Conservation (phyloP, 2,797 vertebrate species). For the Podargus strigoides region DNA sequence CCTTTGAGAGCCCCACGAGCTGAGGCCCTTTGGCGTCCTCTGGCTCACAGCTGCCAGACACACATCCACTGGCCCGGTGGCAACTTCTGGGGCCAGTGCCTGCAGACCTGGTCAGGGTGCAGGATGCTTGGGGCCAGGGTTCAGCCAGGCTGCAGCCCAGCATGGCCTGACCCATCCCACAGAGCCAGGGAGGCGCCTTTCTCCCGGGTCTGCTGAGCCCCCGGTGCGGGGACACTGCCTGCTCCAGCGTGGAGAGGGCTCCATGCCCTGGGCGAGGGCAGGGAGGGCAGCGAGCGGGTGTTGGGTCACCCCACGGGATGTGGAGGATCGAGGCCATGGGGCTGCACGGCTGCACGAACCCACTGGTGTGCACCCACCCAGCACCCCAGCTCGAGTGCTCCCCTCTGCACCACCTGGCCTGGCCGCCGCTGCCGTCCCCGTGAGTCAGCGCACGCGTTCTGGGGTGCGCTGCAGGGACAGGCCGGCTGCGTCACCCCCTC, state of each 20-base stretch:
- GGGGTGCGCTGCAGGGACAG: not conserved
- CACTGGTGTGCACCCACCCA: not conserved
- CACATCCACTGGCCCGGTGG: fast-evolving
- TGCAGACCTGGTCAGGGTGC: not conserved
- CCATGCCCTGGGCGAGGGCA: not conserved
- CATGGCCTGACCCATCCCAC: not conserved
- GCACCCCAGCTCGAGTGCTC: fast-evolving
- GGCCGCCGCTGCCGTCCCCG: fast-evolving
- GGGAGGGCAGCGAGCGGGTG: not conserved
- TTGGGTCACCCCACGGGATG: fast-evolving
- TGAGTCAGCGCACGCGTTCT: conserved; percentile 23
- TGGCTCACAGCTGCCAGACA: not conserved
- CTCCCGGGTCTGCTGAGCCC: not conserved
- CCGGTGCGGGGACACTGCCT: fast-evolving
- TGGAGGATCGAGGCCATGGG: not conserved
- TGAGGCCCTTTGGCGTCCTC: not conserved
- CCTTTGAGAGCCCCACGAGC: not conserved
- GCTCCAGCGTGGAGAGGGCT: not conserved
- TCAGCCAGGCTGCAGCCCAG: not conserved
- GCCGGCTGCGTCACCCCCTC: not conserved
- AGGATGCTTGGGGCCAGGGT: fast-evolving
- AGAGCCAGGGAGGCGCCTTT: not conserved
- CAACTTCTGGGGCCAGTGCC: fast-evolving
- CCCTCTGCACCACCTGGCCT: not conserved
- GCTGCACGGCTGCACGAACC: not conserved